These are phyloP conservation scores for Porites evermanni DNA, from an alignment of 92 coral and sea anemone genomes.

Conservation along the genomic window DNA sequence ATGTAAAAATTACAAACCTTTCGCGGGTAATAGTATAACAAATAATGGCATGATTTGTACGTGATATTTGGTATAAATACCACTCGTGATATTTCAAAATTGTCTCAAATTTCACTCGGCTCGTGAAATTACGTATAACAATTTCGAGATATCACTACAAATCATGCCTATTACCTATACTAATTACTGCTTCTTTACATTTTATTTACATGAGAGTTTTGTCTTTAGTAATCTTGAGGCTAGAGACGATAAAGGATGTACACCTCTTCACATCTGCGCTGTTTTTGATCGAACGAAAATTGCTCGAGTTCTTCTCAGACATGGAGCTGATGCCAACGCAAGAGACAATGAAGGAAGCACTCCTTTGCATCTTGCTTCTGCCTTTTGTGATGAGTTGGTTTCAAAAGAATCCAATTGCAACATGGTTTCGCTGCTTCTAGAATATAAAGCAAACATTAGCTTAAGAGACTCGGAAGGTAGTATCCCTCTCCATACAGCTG, in stretches of 20 bases:
- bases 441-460: background rate
- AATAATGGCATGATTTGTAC: no score
- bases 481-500: no score
- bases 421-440: background rate
- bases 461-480: background rate
- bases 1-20: no score
- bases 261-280: background rate
- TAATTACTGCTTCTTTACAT: background rate
- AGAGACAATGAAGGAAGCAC: constrained; percentile 1
- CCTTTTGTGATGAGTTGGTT: background rate
- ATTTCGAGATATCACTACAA: no score
- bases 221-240: constrained; percentile 17
- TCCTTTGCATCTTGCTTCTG: constrained; percentile 23
- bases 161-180: no score
- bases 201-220: background rate
- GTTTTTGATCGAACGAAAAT: constrained; percentile 1
- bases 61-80: no score
- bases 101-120: no score
- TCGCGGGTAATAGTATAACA: no score
- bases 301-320: constrained; percentile 2
- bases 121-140: no score
- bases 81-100: no score
- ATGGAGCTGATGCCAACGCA: constrained; percentile 23
- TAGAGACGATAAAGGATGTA: constrained; percentile 25
- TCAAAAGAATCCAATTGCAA: background rate